Percentiles rank a stretch among this genome's conserved stretches.
Evolutionary conservation across 2,797 vertebrate species (phyloP).

Genomic region (Liasis olivaceus): DNA sequence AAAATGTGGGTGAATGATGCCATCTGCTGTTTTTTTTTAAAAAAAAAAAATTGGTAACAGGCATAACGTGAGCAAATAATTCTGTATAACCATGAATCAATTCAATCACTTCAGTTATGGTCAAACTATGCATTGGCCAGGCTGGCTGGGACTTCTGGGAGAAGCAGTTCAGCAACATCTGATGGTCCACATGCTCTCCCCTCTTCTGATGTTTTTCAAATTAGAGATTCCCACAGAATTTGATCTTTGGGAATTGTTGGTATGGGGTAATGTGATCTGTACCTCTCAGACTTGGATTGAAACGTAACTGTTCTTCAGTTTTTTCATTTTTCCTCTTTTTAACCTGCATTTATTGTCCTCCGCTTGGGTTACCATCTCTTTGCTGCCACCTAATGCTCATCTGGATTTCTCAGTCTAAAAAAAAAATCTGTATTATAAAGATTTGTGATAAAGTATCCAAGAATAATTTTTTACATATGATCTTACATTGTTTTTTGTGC

Average conservation of each 20-base stretch:
- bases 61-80: conserved; percentile 43
- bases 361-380: too few species aligned
- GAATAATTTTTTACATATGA: neutral
- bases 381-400: too few species aligned
- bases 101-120: neutral
- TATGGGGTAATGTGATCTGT: too few species aligned
- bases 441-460: neutral
- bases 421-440: too few species aligned
- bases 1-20: conserved; percentile 16
- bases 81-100: conserved; percentile 31
- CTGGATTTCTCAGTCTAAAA: too few species aligned
- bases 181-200: too few species aligned
- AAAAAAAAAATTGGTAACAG: conserved; percentile 31
- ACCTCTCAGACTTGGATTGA: neutral
- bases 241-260: neutral
- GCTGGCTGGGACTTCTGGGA: too few species aligned
- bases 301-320: neutral
- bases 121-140: neutral
- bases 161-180: too few species aligned
- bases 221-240: neutral
- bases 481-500: neutral
- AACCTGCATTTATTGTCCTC: too few species aligned
- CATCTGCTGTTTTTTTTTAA: conserved; percentile 49
- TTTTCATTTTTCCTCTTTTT: neutral
- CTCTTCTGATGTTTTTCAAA: too few species aligned